phyloP scores from a whole-genome alignment of 1,140 invertebrate species.

The Conus ventricosus region DNA sequence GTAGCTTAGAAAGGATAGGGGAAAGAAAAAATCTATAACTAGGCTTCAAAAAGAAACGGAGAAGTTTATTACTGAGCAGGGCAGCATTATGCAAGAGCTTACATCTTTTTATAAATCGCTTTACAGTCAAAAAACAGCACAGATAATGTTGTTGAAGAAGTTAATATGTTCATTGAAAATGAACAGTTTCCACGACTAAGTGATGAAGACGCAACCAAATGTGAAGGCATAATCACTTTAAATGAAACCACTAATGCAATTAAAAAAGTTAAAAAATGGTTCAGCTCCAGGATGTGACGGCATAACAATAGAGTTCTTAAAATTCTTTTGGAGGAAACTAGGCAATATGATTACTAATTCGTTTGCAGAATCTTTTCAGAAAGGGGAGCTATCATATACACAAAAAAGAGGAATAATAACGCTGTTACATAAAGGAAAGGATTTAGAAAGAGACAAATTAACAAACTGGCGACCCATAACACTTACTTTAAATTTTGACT shows the following conservation, averaged over 20 bases:
- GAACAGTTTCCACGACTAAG: background rate
- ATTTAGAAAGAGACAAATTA: too few relatives aligned
- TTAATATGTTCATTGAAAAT: background rate
- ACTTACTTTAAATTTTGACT: background rate
- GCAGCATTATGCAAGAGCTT: background rate
- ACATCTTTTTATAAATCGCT: background rate
- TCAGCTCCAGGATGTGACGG: constrained; percentile 21
- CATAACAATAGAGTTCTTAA: constrained; percentile 5
- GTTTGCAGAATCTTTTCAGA: background rate
- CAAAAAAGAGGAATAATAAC: background rate
- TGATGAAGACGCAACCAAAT: background rate
- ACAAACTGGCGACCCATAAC: background rate
- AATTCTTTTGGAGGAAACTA: background rate
- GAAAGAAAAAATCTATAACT: constrained; percentile 27
- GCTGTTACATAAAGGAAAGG: too few relatives aligned
- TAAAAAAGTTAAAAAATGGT: background rate
- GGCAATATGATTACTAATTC: background rate
- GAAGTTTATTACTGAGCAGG: background rate
- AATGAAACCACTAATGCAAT: constrained; percentile 3
- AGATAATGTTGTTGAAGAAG: background rate
- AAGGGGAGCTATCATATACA: background rate
- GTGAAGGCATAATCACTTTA: background rate
- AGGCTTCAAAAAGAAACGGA: background rate
- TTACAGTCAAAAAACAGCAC: background rate
- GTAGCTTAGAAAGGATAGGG: constrained; percentile 26